Percentiles rank a stretch among this genome's conserved stretches.
phyloP scores from a whole-genome alignment of 2,797 vertebrate species.

The Xenentodon cancila region DNA sequence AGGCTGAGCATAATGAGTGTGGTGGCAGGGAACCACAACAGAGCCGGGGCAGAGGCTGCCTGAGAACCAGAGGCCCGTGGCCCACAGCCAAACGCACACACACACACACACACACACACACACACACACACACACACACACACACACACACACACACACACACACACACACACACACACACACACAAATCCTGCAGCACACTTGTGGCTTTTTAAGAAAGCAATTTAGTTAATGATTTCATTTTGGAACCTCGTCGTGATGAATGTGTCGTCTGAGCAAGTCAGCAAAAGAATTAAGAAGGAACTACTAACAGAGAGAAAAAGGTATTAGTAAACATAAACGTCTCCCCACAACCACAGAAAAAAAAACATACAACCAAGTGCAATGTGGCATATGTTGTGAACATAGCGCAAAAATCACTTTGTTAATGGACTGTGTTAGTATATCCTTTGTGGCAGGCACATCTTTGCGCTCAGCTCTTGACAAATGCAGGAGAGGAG shows the following conservation, averaged over 20 bases:
- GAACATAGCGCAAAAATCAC: conserved; percentile 35
- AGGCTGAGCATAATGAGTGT: conserved; percentile 79
- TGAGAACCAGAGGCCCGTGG: conserved; percentile 79
- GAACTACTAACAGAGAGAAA: conserved; percentile 41
- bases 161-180: conserved; percentile 71
- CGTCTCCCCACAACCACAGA: conserved; percentile 50
- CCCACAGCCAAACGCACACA: conserved; percentile 77
- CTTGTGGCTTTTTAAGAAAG: conserved; percentile 83
- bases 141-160: conserved; percentile 74
- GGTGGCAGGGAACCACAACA: conserved; percentile 85
- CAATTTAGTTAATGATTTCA: conserved; percentile 85
- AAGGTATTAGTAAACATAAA: conserved; percentile 70
- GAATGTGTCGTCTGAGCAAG: conserved; percentile 62
- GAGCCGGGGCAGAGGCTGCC: conserved; percentile 76
- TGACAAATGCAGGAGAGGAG: conserved; percentile 43
- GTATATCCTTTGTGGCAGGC: conserved; percentile 20
- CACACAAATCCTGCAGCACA: conserved; percentile 76
- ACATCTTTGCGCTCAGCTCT: conserved; percentile 39
- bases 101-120: conserved; percentile 69
- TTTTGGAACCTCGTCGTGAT: conserved; percentile 79
- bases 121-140: conserved; percentile 75
- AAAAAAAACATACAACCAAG: conserved; percentile 51
- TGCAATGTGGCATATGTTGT: conserved; percentile 46
- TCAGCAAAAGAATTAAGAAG: conserved; percentile 53
- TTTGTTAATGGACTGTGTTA: conserved; percentile 37